These are phyloP conservation scores for Saturnia japonica DNA, from an alignment of 2,888 invertebrate species.

Conservation along the genomic window DNA sequence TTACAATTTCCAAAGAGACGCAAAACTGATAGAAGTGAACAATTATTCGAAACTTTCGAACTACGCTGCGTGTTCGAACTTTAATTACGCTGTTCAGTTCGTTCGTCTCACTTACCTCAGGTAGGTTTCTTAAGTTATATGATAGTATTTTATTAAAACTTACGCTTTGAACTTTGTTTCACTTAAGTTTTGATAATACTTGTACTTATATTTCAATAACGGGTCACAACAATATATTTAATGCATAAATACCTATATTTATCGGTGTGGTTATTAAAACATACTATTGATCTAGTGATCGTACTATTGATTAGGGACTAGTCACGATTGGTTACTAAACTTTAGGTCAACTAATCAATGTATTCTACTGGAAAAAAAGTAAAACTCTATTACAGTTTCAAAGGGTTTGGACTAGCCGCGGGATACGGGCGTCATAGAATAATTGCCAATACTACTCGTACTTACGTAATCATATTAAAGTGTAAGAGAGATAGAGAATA, in stretches of 20 bases:
- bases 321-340: too few relatives aligned
- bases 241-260: neutral
- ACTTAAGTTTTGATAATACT: neutral
- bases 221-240: neutral
- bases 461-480: neutral
- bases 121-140: neutral
- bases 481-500: too few relatives aligned
- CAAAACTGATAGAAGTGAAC: constrained; percentile 9
- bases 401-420: neutral
- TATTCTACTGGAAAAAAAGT: neutral
- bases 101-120: constrained; percentile 5
- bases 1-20: neutral
- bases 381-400: too few relatives aligned
- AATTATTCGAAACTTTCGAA: constrained; percentile 1
- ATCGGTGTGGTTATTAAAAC: too few relatives aligned
- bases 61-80: constrained; percentile 3
- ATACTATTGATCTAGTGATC: too few relatives aligned
- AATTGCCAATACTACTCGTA: neutral
- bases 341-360: neutral
- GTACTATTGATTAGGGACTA: too few relatives aligned
- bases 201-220: neutral
- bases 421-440: neutral
- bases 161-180: neutral
- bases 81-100: constrained; percentile 1
- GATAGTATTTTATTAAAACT: constrained; percentile 1